Percentiles rank a stretch among this genome's conserved stretches.
Conservation (phyloP, 1,140 invertebrate species). For the Bombus fervidus region DNA sequence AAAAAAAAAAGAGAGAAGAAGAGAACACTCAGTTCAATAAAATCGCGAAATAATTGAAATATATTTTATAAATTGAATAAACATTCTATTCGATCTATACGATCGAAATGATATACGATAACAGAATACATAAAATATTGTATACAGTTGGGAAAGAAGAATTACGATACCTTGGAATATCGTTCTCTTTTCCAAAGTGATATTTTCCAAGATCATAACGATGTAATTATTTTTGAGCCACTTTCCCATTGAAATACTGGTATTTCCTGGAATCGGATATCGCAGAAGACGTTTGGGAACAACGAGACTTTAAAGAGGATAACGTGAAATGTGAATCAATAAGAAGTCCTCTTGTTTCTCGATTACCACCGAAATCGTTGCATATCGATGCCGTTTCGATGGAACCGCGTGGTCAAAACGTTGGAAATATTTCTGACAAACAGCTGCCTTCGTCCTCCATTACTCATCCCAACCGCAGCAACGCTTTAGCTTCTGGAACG, state of each 20-base stretch:
- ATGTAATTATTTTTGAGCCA: neutral
- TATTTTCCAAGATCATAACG: neutral
- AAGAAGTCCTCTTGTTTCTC: too few relatives aligned
- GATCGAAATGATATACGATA: neutral
- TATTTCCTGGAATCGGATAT: neutral
- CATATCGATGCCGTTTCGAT: neutral
- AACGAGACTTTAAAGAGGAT: neutral
- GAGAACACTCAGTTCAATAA: neutral
- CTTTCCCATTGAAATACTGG: neutral
- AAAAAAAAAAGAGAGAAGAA: too few relatives aligned
- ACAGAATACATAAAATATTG: neutral
- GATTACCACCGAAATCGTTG: neutral
- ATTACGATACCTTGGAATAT: too few relatives aligned
- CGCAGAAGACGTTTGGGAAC: too few relatives aligned
- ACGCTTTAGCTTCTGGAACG: neutral
- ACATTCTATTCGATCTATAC: neutral
- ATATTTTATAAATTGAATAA: neutral
- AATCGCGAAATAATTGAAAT: neutral
- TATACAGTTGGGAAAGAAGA: neutral
- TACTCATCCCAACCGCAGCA: constrained; percentile 7
- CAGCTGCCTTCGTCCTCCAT: constrained; percentile 4
- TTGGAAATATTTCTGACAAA: neutral
- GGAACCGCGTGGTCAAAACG: neutral
- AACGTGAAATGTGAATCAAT: too few relatives aligned
- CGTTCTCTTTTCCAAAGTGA: neutral